Conservation (phyloP, 2,797 vertebrate genomes). For the Pseudomugil gertrudae region DNA sequence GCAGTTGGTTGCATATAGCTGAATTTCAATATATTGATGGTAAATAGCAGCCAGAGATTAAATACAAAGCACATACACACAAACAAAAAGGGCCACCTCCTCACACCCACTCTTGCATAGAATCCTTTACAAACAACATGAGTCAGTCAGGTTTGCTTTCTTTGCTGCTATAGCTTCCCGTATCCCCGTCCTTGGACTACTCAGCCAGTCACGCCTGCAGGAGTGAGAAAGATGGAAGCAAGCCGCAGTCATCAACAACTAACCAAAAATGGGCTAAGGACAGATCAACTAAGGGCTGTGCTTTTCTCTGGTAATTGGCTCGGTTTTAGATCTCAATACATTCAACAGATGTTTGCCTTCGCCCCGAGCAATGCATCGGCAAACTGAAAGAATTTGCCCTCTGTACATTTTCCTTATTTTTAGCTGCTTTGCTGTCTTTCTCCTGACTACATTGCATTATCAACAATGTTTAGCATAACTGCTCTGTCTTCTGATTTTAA, state of each 20-base stretch:
- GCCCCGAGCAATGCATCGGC: slow-evolving; percentile 61
- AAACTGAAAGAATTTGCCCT: slow-evolving; percentile 65
- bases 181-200: slow-evolving; percentile 72
- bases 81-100: slow-evolving; percentile 80
- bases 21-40: slow-evolving; percentile 68
- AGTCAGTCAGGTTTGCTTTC: slow-evolving; percentile 75
- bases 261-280: slow-evolving; percentile 57
- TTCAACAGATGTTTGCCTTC: slow-evolving; percentile 74
- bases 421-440: slow-evolving; percentile 25
- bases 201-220: slow-evolving; percentile 58
- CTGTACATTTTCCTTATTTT: slow-evolving; percentile 57
- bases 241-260: slow-evolving; percentile 60
- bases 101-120: slow-evolving; percentile 74
- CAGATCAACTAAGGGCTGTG: slow-evolving; percentile 64
- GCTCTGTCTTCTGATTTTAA: slow-evolving; percentile 23
- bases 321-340: slow-evolving; percentile 68
- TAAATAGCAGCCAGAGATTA: slow-evolving; percentile 72
- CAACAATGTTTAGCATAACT: slow-evolving; percentile 23
- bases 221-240: slow-evolving; percentile 46
- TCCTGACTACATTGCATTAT: slow-evolving; percentile 29
- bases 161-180: slow-evolving; percentile 62
- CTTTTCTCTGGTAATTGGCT: slow-evolving; percentile 74
- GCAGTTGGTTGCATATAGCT: slow-evolving; percentile 56
- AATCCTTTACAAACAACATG: slow-evolving; percentile 73
- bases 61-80: slow-evolving; percentile 60